phyloP scores from a whole-genome alignment of 1,140 invertebrate species.

The Wasmannia auropunctata region DNA sequence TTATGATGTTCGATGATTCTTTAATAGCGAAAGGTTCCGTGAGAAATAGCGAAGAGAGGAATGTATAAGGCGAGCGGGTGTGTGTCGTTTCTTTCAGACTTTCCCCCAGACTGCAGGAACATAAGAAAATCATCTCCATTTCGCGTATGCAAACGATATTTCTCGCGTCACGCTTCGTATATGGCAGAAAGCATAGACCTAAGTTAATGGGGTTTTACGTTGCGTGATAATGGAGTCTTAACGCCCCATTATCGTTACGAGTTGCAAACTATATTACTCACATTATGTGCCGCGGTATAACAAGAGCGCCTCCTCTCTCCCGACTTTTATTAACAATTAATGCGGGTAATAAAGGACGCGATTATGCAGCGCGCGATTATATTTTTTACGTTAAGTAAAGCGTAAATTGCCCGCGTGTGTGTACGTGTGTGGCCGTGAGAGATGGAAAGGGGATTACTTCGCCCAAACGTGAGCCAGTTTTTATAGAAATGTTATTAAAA shows the following conservation, averaged over 20 bases:
- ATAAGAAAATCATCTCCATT: constrained; percentile 48
- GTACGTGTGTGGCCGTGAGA: background rate
- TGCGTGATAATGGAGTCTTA: constrained; percentile 66
- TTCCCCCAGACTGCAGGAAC: background rate
- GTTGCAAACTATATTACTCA: constrained; percentile 62
- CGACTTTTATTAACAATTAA: constrained; percentile 64
- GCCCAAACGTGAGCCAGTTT: background rate
- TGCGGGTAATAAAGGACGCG: constrained; percentile 47
- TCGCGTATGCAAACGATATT: constrained; percentile 53
- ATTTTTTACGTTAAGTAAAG: constrained; percentile 55
- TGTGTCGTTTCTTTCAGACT: background rate
- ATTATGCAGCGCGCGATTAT: constrained; percentile 31
- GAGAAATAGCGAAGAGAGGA: background rate
- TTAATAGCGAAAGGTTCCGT: background rate
- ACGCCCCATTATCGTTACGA: constrained; percentile 63
- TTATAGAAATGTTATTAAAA: background rate
- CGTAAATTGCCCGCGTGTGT: constrained; percentile 23
- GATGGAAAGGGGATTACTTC: constrained; percentile 12
- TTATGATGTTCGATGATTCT: background rate
- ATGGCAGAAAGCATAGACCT: constrained; percentile 55
- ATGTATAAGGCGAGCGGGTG: background rate
- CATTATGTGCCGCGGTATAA: constrained; percentile 54
- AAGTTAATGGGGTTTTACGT: constrained; percentile 63
- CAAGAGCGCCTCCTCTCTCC: constrained; percentile 37
- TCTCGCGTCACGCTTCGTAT: constrained; percentile 51